Base-by-base conservation (phyloP, 2,888 invertebrate species). In the Cantharis lateralis region DNA sequence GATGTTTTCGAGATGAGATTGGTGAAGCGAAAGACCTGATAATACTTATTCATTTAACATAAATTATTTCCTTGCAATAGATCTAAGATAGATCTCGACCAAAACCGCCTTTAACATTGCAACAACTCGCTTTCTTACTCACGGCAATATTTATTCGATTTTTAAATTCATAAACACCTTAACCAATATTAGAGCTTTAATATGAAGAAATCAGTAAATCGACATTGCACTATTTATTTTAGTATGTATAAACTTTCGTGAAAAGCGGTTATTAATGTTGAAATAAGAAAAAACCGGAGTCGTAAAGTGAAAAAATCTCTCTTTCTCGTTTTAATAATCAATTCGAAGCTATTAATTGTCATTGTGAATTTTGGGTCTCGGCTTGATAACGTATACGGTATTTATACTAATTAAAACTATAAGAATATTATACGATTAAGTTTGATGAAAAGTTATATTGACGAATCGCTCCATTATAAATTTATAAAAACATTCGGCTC, bases 11-110 rank as follows among this genome's bases (percentile, higher is more conserved):
- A 26, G 32, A 70, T 26, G 70, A 74, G 74, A 74, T 74, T 74
- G 74, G 62, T 63, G 74, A 74, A 63, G 70, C 70, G 69, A 62
- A 74, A 74, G 69, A 69, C 74, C 74, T 48, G 74, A 74, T 74
- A 74, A 74, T 74, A 74, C 74, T 70, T 74, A 74, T 74, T 74
- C 74, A 48, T 74, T 74, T 74, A 74, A 74, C 74, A 74, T 74
- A 74, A 74, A 69, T 74, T 69, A 74, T 74, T 74, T 74, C 48
- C 62, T 10, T 26, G 62, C 68, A 32, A 66, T 66, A 66, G 20
- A 64, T 18, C 64, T 66, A 24, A 66, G 20, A 66, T 66, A n/a
- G n/a, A 64, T 64, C 20, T 64, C 9, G 24, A 48, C 48, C 48
- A n/a, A 48, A 3, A 13, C 13, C 32, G 32, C 10, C 2, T 32